Percentiles rank a stretch among this genome's conserved stretches.
phyloP scores from a whole-genome alignment of 2,113 vertebrate genomes.

The Noturus placidus region DNA sequence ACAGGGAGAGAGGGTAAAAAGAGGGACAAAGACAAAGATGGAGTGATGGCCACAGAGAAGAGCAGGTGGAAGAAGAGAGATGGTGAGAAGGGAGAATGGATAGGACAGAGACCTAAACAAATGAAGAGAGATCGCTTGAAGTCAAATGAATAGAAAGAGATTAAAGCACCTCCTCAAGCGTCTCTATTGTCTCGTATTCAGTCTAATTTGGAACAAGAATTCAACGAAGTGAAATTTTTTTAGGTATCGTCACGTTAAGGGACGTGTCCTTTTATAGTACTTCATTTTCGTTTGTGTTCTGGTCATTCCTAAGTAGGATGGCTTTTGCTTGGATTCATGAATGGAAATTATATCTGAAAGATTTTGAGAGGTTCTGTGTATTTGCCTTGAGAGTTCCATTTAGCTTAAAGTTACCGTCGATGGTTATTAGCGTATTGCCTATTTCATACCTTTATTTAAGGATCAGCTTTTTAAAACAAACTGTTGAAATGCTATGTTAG shows the following conservation, averaged over 20 bases:
- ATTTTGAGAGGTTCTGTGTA: not conserved
- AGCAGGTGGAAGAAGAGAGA: not conserved
- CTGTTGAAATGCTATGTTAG: not conserved
- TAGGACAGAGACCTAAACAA: not conserved
- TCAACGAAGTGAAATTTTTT: not conserved
- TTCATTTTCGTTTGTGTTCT: not conserved
- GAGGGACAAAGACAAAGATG: constrained; percentile 27
- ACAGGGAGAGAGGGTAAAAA: constrained; percentile 27
- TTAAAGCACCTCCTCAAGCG: not conserved
- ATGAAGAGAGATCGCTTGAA: constrained; percentile 1
- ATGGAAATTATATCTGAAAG: not conserved
- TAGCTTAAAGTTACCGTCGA: not conserved
- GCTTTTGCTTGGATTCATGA: not conserved
- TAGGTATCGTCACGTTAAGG: not conserved
- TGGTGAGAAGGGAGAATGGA: not conserved
- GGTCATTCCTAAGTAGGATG: not conserved
- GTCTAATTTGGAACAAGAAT: not conserved
- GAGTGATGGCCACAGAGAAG: not conserved
- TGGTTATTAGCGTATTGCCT: not conserved
- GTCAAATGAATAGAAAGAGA: constrained; percentile 1
- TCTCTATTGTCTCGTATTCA: not conserved
- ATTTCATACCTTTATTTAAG: not conserved
- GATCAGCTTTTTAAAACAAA: not conserved
- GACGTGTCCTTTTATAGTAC: not conserved
- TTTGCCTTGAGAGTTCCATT: not conserved